Evolutionary conservation across 2,113 vertebrate genomes (phyloP), one percentile per base, ranked within the genome.

Genomic region (Trogon surrucura): DNA sequence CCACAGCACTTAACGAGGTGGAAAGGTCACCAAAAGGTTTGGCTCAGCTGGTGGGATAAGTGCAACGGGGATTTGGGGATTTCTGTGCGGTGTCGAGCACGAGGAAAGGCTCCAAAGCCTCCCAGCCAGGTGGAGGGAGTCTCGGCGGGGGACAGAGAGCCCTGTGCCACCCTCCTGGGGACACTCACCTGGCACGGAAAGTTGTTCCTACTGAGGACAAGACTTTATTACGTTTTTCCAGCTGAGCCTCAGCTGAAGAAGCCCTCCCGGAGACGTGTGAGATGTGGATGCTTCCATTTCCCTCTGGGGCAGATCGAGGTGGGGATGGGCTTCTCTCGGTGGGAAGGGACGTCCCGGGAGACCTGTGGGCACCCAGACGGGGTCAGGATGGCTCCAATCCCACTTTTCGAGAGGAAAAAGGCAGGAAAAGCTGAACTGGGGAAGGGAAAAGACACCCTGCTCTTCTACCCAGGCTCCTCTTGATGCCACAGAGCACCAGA

Each of bases 1-100:
- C 80, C 58, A 54, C 6, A 0, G 58, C 51, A 3, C 21, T 13
- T 41, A 26, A 6, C 15, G n/a, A 4, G 17, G 53, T 3, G 13
- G 14, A 47, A 73, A 16, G 53, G 81, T 54, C 9, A 0, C 30
- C 1, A 5, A 27, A 36, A 71, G 34, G 80, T 64, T 77, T n/a
- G 26, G 16, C 20, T 67, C 4, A 1, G 19, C n/a, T 34, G 2
- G 1, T 11, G 7, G 53, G 47, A 6, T 27, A 36, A 32, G 62
- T 27, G 41, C 41, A 48, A 72, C 0, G 38, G 51, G 56, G 45
- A 30, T 34, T 30, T 29, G 60, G 53, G 74, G 36, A 30, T 60
- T 85, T 66, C 66, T 51, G 27, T 13, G 16, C 1, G 0, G 21
- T 1, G 4, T n/a, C 15, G 15, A 5, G 11, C 26, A 6, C 0